These are phyloP conservation scores for Ennomos quercinarius DNA, from an alignment of 2,888 invertebrate species.

Conservation along the genomic window DNA sequence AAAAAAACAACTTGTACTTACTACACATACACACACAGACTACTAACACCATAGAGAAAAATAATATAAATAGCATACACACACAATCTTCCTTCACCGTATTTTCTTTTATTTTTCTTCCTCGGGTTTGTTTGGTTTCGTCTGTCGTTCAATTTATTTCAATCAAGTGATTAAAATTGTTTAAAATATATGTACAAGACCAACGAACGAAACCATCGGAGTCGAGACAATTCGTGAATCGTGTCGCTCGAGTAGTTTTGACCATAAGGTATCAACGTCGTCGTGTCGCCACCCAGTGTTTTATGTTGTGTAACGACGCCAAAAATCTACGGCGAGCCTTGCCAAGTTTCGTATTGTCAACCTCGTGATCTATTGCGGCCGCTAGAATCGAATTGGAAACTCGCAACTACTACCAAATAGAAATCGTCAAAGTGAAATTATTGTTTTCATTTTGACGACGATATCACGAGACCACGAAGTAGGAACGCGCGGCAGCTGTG, in stretches of 20 bases:
- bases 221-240: slow-evolving; percentile 53
- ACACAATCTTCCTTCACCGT: too few relatives aligned
- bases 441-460: slow-evolving; percentile 39
- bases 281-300: slow-evolving; percentile 50
- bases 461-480: slow-evolving; percentile 30
- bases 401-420: slow-evolving; percentile 44
- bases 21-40: too few relatives aligned
- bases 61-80: too few relatives aligned
- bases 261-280: slow-evolving; percentile 72
- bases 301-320: slow-evolving; percentile 82
- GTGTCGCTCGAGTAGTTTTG: slow-evolving; percentile 70
- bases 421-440: slow-evolving; percentile 41
- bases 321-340: slow-evolving; percentile 65
- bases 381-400: slow-evolving; percentile 43
- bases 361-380: slow-evolving; percentile 49
- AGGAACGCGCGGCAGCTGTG: slow-evolving; percentile 24
- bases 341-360: slow-evolving; percentile 69
- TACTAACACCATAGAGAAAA: too few relatives aligned
- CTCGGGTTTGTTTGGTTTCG: slow-evolving; percentile 47
- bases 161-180: slow-evolving; percentile 35
- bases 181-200: slow-evolving; percentile 31
- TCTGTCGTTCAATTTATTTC: slow-evolving; percentile 44
- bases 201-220: slow-evolving; percentile 31
- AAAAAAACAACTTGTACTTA: too few relatives aligned
- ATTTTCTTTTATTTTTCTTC: too few relatives aligned